These are phyloP conservation scores for Thamnophis sirtalis DNA, from an alignment of 2,113 vertebrate genomes.

Conservation along the genomic window DNA sequence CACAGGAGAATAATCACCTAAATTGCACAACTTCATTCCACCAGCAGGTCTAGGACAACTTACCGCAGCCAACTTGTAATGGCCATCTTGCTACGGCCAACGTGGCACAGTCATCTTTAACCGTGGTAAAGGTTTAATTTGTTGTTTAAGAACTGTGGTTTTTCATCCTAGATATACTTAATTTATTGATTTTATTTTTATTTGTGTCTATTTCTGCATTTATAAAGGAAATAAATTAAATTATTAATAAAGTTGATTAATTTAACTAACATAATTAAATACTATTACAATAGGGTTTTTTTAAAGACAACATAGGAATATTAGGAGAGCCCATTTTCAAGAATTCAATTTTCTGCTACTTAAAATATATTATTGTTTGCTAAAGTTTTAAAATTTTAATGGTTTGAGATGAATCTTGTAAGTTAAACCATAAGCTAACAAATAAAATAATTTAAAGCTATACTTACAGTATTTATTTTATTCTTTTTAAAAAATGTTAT, in stretches of 20 bases:
- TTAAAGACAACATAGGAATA: background rate
- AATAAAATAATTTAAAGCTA: background rate
- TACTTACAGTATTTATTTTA: background rate
- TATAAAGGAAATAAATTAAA: background rate
- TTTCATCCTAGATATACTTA: background rate
- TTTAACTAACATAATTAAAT: background rate
- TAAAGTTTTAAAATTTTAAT: background rate
- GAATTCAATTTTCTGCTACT: background rate
- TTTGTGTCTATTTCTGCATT: background rate
- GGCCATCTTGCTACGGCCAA: background rate
- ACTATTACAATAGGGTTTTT: background rate
- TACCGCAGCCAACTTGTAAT: background rate
- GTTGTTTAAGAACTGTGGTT: background rate
- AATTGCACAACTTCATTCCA: background rate
- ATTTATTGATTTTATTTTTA: background rate
- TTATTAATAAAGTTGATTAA: background rate
- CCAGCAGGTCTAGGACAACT: background rate
- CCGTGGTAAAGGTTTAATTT: background rate
- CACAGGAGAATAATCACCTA: background rate
- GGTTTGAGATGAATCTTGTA: background rate
- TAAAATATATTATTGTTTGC: background rate
- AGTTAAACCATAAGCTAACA: background rate
- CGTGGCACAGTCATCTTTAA: background rate
- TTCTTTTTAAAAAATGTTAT: background rate
- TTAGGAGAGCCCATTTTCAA: background rate